A percentile compares a stretch with the other conserved stretches of the same genome.
phyloP scores from a whole-genome alignment of 2,888 invertebrate genomes.

The Athetis lepigone region DNA sequence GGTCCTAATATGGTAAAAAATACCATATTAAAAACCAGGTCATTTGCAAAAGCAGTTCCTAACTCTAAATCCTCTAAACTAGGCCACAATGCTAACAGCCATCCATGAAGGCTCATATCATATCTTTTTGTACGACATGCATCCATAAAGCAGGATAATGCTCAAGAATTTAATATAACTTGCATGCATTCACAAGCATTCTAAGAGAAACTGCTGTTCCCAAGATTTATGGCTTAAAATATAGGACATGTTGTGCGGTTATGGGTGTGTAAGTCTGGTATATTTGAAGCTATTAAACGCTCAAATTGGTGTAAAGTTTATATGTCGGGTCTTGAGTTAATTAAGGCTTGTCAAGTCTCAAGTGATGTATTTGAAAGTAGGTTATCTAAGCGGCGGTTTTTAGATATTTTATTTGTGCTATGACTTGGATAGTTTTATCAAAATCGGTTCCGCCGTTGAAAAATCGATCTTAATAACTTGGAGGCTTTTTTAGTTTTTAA shows the following conservation, averaged over 20 bases:
- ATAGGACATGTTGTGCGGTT: slow-evolving; percentile 1
- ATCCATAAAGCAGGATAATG: slow-evolving; percentile 59
- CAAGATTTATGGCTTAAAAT: slow-evolving; percentile 32
- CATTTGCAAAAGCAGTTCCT: slow-evolving; percentile 25
- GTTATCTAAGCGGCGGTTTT: too few relatives aligned
- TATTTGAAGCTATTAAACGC: slow-evolving; percentile 28
- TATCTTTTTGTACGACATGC: slow-evolving; percentile 35
- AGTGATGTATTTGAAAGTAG: too few relatives aligned
- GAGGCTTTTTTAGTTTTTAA: too few relatives aligned
- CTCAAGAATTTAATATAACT: slow-evolving; percentile 62
- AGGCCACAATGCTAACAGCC: slow-evolving; percentile 31
- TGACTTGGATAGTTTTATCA: too few relatives aligned
- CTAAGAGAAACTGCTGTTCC: slow-evolving; percentile 16
- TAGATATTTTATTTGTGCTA: too few relatives aligned
- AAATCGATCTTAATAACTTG: too few relatives aligned
- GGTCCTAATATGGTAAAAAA: too few relatives aligned
- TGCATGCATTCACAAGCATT: slow-evolving; percentile 33
- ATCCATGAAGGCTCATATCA: slow-evolving; percentile 27
- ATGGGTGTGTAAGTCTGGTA: slow-evolving; percentile 1
- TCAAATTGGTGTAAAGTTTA: slow-evolving; percentile 6
- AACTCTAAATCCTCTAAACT: slow-evolving; percentile 23
- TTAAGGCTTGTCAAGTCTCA: neutral
- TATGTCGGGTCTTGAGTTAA: neutral
- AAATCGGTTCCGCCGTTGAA: too few relatives aligned
- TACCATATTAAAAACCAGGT: slow-evolving; percentile 13